Percentiles rank a stretch among this genome's conserved stretches.
Evolutionary conservation across 1,140 invertebrate genomes (phyloP).

Genomic region (Phocides pigmalion): DNA sequence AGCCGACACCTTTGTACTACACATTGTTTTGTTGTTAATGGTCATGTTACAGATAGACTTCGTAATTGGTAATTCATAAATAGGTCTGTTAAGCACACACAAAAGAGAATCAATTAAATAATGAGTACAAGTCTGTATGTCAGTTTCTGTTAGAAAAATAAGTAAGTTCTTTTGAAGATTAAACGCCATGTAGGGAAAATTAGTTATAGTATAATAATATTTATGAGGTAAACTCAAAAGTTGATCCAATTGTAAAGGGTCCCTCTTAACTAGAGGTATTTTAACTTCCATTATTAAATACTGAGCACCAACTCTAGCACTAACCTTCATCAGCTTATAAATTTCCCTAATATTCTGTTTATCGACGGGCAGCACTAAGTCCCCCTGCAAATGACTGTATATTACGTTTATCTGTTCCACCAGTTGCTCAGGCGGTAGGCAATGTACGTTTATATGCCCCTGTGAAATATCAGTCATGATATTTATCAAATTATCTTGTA

Average conservation of each 20-base stretch:
- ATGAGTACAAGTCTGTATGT: conserved; percentile 9
- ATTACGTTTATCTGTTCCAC: conserved; percentile 38
- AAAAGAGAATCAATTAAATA: too few species aligned
- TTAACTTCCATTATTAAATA: neutral
- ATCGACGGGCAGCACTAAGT: conserved; percentile 14
- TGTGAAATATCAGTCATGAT: conserved; percentile 37
- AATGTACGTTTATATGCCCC: conserved; percentile 27
- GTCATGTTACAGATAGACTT: neutral
- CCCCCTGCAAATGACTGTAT: conserved; percentile 30
- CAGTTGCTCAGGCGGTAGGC: conserved; percentile 35
- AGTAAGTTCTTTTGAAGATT: conserved; percentile 26
- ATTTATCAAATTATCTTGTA: conserved; percentile 32
- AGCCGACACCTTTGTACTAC: conserved; percentile 14
- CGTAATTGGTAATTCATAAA: neutral
- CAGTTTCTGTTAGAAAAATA: conserved; percentile 12
- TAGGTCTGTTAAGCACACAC: too few species aligned
- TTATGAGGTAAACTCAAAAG: conserved; percentile 10
- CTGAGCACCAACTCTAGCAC: conserved; percentile 2
- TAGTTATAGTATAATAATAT: too few species aligned
- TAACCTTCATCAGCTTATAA: conserved; percentile 19
- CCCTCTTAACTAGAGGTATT: too few species aligned
- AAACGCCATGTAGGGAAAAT: conserved; percentile 18
- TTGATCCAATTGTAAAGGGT: neutral
- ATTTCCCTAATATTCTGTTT: neutral
- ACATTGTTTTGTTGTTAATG: conserved; percentile 20